Base-by-base conservation (phyloP, 2,113 vertebrate genomes). In the Octodon degus region DNA sequence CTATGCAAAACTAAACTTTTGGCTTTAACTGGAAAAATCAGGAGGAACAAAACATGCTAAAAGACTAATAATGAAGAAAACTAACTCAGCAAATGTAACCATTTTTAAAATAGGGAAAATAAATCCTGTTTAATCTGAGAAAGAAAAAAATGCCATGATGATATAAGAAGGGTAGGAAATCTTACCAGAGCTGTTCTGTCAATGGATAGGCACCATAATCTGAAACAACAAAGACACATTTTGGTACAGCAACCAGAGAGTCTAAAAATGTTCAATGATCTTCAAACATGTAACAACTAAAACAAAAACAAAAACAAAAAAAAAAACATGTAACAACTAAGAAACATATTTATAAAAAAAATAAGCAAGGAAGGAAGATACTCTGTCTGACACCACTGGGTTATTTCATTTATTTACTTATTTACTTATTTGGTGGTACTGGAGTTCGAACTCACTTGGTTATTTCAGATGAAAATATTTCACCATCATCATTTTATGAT, bases 121-220 rank as follows among this genome's bases (percentile, higher is more conserved):
- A 90, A 93, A 93, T 93, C 30, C 19, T 67, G 67, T 72, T 77
- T 25, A 85, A 50, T 65, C 4, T 76, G 43, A 74, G 9, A 86
- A 81, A 65, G 7, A 60, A 81, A 95, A 79, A 62, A 14, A 89
- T 83, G 34, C 27, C 27, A 37, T 22, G 25, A 5, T 90, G 47
- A 70, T 95, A 14, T 27, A 30, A 89, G 4, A 86, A 86, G 11
- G 63, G 17, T 24, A 94, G 91, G 24, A 17, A 55, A 43, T 96
- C 97, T 98, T 65, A 98, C 97, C 94, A 92, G 93, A 96, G 72
- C 60, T 89, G 47, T 86, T 95, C 86, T 90, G 72, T 86, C 93
- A 97, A 40, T 92, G 86, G 53, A 86, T 62, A 95, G 96, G 96
- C 90, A 97, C 92, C 96, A 97, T 96, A 77, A 93, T 95, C 97